Evolutionary conservation across 1,140 invertebrate species (phyloP).

Genomic region (Cyclargus thomasi): DNA sequence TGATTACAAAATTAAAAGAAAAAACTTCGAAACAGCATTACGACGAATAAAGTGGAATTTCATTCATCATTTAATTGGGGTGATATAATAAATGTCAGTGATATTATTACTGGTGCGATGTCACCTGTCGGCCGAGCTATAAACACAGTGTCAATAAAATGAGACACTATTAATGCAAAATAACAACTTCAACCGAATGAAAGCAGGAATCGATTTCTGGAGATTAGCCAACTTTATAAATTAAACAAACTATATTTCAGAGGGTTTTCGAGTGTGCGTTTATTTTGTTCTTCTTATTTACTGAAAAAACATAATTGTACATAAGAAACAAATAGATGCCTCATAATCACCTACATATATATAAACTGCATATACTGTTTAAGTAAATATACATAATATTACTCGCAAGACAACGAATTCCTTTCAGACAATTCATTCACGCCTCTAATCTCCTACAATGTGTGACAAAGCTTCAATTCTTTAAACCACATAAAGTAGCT

Average conservation of each 20-base stretch:
- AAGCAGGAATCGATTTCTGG: not conserved
- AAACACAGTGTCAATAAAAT: not conserved
- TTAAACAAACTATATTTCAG: too few species aligned
- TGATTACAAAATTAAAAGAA: too few species aligned
- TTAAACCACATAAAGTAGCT: constrained; percentile 1
- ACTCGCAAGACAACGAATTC: too few species aligned
- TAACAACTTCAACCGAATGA: not conserved
- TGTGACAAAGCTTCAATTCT: constrained; percentile 1
- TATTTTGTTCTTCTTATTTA: too few species aligned
- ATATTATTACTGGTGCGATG: not conserved
- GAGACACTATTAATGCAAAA: not conserved
- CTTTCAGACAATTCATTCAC: not conserved
- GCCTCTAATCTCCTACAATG: not conserved
- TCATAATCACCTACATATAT: too few species aligned
- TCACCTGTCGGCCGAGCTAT: not conserved
- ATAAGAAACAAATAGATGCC: too few species aligned
- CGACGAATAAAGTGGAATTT: too few species aligned
- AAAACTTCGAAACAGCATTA: too few species aligned
- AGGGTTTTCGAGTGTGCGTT: too few species aligned
- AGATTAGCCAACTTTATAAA: not conserved
- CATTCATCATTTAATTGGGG: not conserved
- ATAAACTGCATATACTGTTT: too few species aligned
- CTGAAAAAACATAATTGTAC: too few species aligned
- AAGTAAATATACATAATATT: too few species aligned
- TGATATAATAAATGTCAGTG: not conserved